Evolutionary conservation across 2,888 invertebrate genomes (phyloP).

Genomic region (Hartigia nigra): DNA sequence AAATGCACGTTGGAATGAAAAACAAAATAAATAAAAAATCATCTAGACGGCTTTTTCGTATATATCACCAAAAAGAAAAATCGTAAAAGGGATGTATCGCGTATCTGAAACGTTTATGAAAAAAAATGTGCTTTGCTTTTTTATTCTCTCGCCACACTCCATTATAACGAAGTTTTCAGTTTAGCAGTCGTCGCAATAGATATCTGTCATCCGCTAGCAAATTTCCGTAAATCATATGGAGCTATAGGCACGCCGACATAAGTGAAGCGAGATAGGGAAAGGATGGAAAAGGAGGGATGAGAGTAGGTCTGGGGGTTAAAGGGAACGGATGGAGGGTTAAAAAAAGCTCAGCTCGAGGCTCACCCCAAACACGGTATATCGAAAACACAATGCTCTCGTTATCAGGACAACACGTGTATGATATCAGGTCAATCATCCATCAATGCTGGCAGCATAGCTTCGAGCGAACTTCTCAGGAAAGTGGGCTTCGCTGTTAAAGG

Average conservation of each 20-base stretch:
- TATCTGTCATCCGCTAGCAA: background rate
- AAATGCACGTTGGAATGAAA: too few species aligned
- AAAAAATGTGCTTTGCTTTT: background rate
- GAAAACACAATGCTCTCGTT: conserved; percentile 23
- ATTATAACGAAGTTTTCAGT: background rate
- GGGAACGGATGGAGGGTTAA: background rate
- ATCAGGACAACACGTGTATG: conserved; percentile 24
- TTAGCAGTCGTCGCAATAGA: background rate
- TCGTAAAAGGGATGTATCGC: background rate
- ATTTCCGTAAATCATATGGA: background rate
- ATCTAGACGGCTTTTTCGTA: background rate
- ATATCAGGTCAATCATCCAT: conserved; percentile 23
- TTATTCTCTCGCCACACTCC: background rate
- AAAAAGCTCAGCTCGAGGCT: background rate
- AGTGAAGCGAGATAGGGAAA: background rate
- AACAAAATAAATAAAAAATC: too few species aligned
- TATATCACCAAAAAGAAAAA: background rate
- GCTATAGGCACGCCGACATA: background rate
- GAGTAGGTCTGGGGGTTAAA: background rate
- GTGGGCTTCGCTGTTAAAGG: conserved; percentile 22
- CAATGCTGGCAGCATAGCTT: conserved; percentile 16
- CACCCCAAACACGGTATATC: background rate
- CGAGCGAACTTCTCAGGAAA: conserved; percentile 5
- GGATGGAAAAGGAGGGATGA: background rate
- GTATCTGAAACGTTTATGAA: background rate